Conservation (phyloP, 2,113 vertebrate genomes). For the Leuciscus idus region DNA sequence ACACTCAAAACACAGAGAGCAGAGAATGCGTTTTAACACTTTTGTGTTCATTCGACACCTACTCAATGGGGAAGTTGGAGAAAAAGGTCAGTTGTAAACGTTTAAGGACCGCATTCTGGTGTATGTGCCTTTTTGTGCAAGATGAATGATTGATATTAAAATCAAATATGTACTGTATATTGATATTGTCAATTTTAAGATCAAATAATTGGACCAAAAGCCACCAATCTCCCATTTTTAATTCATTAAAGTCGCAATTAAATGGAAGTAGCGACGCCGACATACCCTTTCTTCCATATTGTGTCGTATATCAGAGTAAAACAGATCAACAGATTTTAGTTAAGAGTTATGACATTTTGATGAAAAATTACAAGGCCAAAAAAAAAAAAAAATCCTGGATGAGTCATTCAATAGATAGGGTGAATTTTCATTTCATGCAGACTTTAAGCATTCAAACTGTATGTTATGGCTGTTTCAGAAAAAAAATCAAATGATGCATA, state of each 20-base stretch:
- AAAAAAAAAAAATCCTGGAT: neutral
- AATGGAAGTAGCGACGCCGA: neutral
- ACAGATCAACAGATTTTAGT: too few species aligned
- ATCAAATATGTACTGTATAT: neutral
- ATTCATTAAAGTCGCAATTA: neutral
- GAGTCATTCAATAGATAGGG: neutral
- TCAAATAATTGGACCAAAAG: neutral
- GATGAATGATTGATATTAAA: too few species aligned
- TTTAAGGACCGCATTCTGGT: neutral
- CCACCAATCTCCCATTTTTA: neutral
- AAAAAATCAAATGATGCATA: neutral
- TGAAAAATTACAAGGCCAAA: neutral
- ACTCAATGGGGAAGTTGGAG: neutral
- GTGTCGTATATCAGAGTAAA: neutral
- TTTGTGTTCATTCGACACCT: neutral
- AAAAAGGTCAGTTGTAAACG: neutral
- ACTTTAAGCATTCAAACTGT: neutral
- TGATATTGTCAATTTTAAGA: neutral
- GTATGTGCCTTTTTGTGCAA: too few species aligned
- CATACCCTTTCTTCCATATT: neutral
- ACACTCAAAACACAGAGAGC: constrained; percentile 8
- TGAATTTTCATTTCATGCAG: neutral
- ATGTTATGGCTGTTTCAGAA: neutral
- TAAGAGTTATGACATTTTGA: neutral
- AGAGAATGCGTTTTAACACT: neutral